Evolutionary conservation across 2,888 invertebrate species (phyloP).

Genomic region (Spialia ferax): DNA sequence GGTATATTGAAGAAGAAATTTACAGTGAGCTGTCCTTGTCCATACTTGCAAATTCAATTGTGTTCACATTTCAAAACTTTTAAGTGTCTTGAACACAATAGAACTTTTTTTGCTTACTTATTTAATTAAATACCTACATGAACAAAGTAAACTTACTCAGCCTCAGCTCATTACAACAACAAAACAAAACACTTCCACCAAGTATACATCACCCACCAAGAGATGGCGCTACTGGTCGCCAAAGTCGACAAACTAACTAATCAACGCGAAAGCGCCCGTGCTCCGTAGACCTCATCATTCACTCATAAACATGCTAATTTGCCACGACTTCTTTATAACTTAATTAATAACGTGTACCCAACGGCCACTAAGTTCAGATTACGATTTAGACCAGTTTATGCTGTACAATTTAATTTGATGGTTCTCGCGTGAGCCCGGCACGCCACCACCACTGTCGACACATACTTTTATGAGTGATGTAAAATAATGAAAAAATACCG

Average conservation of each 20-base stretch:
- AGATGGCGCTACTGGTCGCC: not conserved
- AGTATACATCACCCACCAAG: not conserved
- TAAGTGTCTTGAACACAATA: too few relatives aligned
- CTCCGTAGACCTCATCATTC: slow-evolving; percentile 58
- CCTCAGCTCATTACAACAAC: too few relatives aligned
- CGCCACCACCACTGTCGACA: slow-evolving; percentile 67
- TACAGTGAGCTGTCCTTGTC: too few relatives aligned
- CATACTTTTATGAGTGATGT: slow-evolving; percentile 79
- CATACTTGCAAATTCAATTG: too few relatives aligned
- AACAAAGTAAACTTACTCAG: too few relatives aligned
- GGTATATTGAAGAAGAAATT: too few relatives aligned
- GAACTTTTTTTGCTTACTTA: too few relatives aligned
- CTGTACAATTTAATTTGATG: slow-evolving; percentile 80
- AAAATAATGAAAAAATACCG: slow-evolving; percentile 82
- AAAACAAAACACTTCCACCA: not conserved
- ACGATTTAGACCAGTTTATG: slow-evolving; percentile 82
- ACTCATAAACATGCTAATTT: slow-evolving; percentile 83
- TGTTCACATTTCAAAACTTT: too few relatives aligned
- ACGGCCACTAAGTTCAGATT: slow-evolving; percentile 64
- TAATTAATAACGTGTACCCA: slow-evolving; percentile 82
- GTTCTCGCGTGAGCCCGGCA: slow-evolving; percentile 73
- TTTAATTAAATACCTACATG: too few relatives aligned
- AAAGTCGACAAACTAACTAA: slow-evolving; percentile 40
- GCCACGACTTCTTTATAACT: slow-evolving; percentile 84
- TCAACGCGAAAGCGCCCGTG: slow-evolving; percentile 44